phyloP scores from a whole-genome alignment of 1,140 invertebrate genomes.

The Myzus persicae region DNA sequence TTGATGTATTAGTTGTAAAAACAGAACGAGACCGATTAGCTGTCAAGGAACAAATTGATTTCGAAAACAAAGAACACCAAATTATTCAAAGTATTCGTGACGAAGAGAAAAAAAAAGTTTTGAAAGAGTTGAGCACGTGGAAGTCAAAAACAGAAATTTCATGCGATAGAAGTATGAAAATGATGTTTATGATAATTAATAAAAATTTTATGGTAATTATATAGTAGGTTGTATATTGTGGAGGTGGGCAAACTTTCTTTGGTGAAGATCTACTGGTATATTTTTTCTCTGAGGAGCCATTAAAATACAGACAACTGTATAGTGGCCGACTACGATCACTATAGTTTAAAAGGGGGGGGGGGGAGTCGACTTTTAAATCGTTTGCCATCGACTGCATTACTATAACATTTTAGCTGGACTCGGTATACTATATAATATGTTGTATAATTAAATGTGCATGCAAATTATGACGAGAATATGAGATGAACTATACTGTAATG shows the following conservation, averaged over 20 bases:
- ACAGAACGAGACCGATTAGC: constrained; percentile 67
- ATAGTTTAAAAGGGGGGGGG: not conserved
- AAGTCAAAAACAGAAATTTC: constrained; percentile 63
- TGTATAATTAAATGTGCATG: not conserved
- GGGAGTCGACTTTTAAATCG: too few species aligned
- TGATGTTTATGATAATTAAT: not conserved
- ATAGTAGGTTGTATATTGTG: too few species aligned
- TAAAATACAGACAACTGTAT: not conserved
- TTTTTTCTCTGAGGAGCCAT: not conserved
- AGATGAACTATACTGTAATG: too few species aligned
- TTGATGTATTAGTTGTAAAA: constrained; percentile 63
- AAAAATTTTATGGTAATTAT: not conserved
- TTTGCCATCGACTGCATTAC: too few species aligned
- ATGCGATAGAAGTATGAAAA: not conserved
- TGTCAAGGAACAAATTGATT: constrained; percentile 71
- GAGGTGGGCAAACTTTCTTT: too few species aligned
- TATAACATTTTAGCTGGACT: too few species aligned
- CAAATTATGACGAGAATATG: not conserved
- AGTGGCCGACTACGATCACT: not conserved
- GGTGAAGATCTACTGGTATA: not conserved
- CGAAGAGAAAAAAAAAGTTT: constrained; percentile 69
- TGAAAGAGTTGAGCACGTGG: constrained; percentile 75
- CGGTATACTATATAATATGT: not conserved
- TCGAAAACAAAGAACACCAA: constrained; percentile 68
- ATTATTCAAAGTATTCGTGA: constrained; percentile 70